Percentiles rank a stretch among this genome's conserved stretches.
Evolutionary conservation across 2,888 invertebrate species (phyloP).

Genomic region (Cephus pygmeus): DNA sequence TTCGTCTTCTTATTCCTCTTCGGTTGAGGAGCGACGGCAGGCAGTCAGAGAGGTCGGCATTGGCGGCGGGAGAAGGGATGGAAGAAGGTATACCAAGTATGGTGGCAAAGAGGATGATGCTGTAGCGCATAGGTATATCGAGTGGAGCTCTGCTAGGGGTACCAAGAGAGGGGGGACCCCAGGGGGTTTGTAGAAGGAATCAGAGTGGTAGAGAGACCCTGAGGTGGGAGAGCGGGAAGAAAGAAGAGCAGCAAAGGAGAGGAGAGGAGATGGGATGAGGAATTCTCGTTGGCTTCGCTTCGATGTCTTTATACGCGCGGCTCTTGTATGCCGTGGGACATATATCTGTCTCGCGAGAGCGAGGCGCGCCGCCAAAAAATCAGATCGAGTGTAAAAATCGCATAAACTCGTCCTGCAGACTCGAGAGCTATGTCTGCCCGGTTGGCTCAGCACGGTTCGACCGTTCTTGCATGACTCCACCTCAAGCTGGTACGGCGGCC

Average conservation of each 20-base stretch:
- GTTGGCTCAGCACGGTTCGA: conserved; percentile 43
- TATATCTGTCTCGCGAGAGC: conserved; percentile 64
- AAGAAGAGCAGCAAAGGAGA: conserved; percentile 33
- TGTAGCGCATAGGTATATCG: conserved; percentile 35
- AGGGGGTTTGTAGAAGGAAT: conserved; percentile 16
- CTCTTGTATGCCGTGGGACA: conserved; percentile 64
- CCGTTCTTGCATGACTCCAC: conserved; percentile 46
- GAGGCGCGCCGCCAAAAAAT: conserved; percentile 66
- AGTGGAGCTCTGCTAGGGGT: conserved; percentile 32
- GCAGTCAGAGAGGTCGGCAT: conserved; percentile 12
- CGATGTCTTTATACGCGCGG: conserved; percentile 67
- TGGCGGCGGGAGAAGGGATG: not conserved
- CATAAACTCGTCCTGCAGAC: conserved; percentile 66
- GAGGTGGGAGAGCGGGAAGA: conserved; percentile 18
- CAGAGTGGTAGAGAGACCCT: conserved; percentile 8
- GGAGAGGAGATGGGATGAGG: conserved; percentile 60
- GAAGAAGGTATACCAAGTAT: conserved; percentile 59
- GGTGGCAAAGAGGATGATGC: conserved; percentile 60
- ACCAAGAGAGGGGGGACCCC: conserved; percentile 14
- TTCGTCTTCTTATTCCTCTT: conserved; percentile 49
- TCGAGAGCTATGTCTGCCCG: conserved; percentile 58
- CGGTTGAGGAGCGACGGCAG: conserved; percentile 15
- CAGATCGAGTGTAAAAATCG: conserved; percentile 66
- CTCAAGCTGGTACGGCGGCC: conserved; percentile 30
- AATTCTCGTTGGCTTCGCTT: conserved; percentile 65